Evolutionary conservation across 2,888 invertebrate species (phyloP).

Genomic region (Luperina nickerlii): DNA sequence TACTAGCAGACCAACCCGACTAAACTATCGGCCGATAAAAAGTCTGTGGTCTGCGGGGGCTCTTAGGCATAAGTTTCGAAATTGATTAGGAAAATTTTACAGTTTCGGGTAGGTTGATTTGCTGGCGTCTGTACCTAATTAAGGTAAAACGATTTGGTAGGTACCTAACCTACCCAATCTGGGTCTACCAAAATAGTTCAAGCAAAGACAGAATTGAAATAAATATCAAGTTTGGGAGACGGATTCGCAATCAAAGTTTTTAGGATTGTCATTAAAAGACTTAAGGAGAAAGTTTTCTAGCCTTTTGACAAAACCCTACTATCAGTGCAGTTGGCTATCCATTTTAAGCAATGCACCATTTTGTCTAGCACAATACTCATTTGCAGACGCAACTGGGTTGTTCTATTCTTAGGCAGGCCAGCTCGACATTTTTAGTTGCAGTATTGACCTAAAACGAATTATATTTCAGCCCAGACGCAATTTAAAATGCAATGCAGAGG

Average conservation of each 20-base stretch:
- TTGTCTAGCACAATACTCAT: neutral
- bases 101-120: too few species aligned
- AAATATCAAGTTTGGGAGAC: neutral
- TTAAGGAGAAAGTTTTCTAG: neutral
- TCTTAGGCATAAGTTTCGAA: too few species aligned
- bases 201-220: neutral
- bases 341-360: conserved; percentile 21
- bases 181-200: too few species aligned
- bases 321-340: neutral
- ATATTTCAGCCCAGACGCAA: conserved; percentile 33
- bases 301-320: neutral
- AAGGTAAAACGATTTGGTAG: too few species aligned
- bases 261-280: neutral
- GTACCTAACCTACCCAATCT: neutral
- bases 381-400: conserved; percentile 26
- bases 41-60: too few species aligned
- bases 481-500: conserved; percentile 43
- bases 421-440: conserved; percentile 22
- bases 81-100: too few species aligned
- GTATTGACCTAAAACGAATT: conserved; percentile 46
- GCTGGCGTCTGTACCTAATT: too few species aligned
- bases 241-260: neutral
- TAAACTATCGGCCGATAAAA: too few species aligned
- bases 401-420: conserved; percentile 30
- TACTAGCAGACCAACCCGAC: too few species aligned